Percentiles rank a stretch among this genome's conserved stretches.
Evolutionary conservation across 2,797 vertebrate species (phyloP).

Genomic region (Tragelaphus oryx): DNA sequence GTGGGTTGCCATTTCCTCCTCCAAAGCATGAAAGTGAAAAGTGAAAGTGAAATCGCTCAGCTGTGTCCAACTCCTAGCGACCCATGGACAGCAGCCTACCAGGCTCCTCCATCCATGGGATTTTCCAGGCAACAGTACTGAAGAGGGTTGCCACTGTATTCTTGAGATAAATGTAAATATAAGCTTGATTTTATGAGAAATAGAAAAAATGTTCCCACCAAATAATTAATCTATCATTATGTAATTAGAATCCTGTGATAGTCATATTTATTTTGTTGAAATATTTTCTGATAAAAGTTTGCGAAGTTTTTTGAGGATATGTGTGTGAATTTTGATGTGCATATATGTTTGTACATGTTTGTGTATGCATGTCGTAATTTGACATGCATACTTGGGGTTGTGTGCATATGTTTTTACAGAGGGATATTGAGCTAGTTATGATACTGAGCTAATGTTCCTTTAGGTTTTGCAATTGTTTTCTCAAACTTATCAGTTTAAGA

Average conservation of each 20-base stretch:
- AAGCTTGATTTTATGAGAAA: background rate
- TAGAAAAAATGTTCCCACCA: background rate
- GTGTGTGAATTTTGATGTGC: background rate
- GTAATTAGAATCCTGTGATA: background rate
- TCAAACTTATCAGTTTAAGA: background rate
- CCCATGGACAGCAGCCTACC: too few species aligned
- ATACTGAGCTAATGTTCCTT: background rate
- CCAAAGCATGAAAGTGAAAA: too few species aligned
- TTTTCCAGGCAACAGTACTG: too few species aligned
- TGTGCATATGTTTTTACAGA: background rate
- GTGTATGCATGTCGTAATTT: background rate
- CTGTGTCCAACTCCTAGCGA: accelerated
- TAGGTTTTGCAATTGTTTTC: background rate
- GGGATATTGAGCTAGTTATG: background rate
- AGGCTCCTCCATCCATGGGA: too few species aligned
- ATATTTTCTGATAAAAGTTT: background rate
- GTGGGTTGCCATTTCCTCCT: too few species aligned
- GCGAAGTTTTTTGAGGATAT: background rate
- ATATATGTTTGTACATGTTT: background rate
- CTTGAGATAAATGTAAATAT: background rate
- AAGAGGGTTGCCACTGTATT: too few species aligned
- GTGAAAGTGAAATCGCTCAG: too few species aligned
- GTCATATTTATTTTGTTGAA: background rate
- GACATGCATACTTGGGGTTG: background rate
- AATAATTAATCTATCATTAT: background rate